Percentiles rank a stretch among this genome's conserved stretches.
Conservation (phyloP, 2,797 vertebrate species). For the Danio aesculapii region DNA sequence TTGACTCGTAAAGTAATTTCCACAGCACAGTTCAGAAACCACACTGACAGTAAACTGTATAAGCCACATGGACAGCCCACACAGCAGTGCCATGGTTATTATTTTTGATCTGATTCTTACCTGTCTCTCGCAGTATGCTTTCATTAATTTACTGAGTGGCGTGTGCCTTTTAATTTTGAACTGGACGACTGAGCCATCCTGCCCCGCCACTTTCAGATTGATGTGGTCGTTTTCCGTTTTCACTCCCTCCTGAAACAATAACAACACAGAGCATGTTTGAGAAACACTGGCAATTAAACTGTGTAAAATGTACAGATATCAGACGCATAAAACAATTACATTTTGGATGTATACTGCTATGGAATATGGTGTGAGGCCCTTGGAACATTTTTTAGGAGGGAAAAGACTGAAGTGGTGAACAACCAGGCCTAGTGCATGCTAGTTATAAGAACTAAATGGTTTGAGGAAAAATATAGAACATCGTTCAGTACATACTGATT, state of each 20-base stretch:
- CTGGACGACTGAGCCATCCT: slow-evolving; percentile 93
- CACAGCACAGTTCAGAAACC: not conserved
- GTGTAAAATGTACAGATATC: not conserved
- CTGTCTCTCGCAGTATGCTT: slow-evolving; percentile 95
- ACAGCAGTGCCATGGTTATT: too few species aligned
- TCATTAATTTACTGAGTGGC: slow-evolving; percentile 94
- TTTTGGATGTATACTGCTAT: not conserved
- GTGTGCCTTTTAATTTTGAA: slow-evolving; percentile 96
- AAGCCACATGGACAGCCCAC: not conserved
- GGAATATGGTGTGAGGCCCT: not conserved
- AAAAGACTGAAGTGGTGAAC: not conserved
- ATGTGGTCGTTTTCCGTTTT: slow-evolving; percentile 95
- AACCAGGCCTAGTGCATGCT: slow-evolving; percentile 7
- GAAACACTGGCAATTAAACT: not conserved
- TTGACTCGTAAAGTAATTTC: too few species aligned
- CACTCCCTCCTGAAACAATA: slow-evolving; percentile 84
- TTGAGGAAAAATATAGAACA: not conserved
- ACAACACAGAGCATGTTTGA: not conserved
- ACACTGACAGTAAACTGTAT: too few species aligned
- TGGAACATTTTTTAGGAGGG: not conserved
- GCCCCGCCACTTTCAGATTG: slow-evolving; percentile 93
- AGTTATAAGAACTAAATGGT: not conserved
- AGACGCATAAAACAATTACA: not conserved
- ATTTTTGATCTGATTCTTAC: slow-evolving; percentile 67
- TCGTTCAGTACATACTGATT: not conserved